Conservation (phyloP, 1,140 invertebrate genomes). For the Bombus superbus region DNA sequence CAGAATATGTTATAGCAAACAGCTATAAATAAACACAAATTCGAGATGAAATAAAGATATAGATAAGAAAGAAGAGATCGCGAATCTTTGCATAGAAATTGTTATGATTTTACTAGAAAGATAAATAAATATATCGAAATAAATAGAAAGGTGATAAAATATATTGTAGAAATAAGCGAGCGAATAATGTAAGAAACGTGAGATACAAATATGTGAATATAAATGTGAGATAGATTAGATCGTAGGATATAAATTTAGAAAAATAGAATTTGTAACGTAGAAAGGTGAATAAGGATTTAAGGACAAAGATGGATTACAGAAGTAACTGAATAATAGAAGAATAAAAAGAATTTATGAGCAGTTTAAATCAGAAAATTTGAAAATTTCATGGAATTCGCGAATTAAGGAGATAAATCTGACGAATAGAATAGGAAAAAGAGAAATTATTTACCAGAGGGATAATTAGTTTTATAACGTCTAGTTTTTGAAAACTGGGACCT, state of each 20-base stretch:
- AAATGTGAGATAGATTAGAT: no score
- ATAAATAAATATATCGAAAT: no score
- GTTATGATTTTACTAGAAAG: no score
- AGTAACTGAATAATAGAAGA: background rate
- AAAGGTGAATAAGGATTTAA: background rate
- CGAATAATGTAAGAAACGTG: no score
- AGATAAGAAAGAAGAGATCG: background rate
- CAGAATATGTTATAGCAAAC: background rate
- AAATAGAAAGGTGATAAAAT: no score
- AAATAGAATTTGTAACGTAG: background rate
- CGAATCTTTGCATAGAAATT: no score
- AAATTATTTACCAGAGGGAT: slow-evolving; percentile 69
- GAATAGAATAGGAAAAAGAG: no score
- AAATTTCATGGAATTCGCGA: no score
- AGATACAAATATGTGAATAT: no score
- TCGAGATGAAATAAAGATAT: no score
- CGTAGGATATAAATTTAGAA: background rate
- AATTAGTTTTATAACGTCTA: slow-evolving; percentile 68
- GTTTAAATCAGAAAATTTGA: background rate
- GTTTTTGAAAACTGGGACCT: slow-evolving; percentile 55
- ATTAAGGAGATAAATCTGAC: no score
- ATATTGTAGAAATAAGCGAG: no score
- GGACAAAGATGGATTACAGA: background rate
- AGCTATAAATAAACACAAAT: background rate
- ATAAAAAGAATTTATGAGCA: background rate